Base-by-base conservation (phyloP, 2,113 vertebrate species). In the Myxocyprinus asiaticus region DNA sequence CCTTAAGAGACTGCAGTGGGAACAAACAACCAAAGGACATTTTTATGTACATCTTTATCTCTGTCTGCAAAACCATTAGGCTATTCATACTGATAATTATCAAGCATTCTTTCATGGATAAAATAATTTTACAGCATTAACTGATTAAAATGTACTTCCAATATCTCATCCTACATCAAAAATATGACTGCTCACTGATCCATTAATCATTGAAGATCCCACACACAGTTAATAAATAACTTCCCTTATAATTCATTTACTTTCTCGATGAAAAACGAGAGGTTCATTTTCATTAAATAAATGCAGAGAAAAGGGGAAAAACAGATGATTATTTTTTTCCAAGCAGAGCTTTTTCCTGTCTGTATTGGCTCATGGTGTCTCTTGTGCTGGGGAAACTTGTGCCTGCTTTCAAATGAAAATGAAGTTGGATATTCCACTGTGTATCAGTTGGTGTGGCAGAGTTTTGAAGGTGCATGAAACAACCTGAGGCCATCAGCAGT, bases 371-470 rank as follows among this genome's bases (percentile, higher is more conserved):
- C 78, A 77, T 9, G 9, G 45, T 79, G 83, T 81, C 83, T 80
- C 85, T 44, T 77, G 78, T 50, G 84, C 83, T 73, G 78, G 78
- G 47, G 63, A 68, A 71, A 84, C 79, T 80, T 85, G 71, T 72
- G 22, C 65, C 58, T 3, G 72, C 85, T 85, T 90, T 85, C 84
- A 84, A 85, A 76, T 85, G 71, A 86, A 88, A 90, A 86, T 87
- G 66, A 90, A 88, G 87, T 84, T 74, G 81, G 83, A 83, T 86
- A 87, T 90, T 90, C 90, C 88, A 88, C 82, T 82, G 86, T 86
- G 86, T 88, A 88, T 90, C 89, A 91, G 88, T 91, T 88, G 89
- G 89, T 88, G 85, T 87, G 87, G 88, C 87, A 80, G 80, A 88
- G 83, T 80, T 88, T 88, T 88, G 84, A 90, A 91, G 88, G 89